phyloP scores from a whole-genome alignment of 2,113 vertebrate genomes.

The Pipa parva region DNA sequence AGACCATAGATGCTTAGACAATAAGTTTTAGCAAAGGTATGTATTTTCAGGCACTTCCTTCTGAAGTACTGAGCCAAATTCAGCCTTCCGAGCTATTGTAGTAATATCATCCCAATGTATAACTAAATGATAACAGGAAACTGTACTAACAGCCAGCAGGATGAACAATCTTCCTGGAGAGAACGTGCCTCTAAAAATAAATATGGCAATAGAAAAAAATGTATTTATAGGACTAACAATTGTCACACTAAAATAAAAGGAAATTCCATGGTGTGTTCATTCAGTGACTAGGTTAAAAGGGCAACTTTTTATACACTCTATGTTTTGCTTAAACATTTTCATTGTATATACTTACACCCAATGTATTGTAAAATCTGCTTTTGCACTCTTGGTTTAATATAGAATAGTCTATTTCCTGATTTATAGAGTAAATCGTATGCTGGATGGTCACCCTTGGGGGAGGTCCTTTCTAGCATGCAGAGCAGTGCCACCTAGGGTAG shows the following conservation, averaged over 20 bases:
- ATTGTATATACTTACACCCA: too few species aligned
- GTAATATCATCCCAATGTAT: constrained; percentile 4
- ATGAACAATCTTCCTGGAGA: constrained; percentile 15
- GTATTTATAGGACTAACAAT: constrained; percentile 25
- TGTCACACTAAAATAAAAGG: constrained; percentile 5
- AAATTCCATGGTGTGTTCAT: background rate
- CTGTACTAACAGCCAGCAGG: constrained; percentile 7
- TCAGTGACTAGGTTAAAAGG: background rate
- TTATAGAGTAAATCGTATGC: too few species aligned
- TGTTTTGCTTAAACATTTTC: background rate
- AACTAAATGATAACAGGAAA: constrained; percentile 20
- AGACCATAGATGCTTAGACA: too few species aligned
- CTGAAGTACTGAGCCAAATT: background rate
- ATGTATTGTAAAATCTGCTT: too few species aligned
- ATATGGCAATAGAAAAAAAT: background rate
- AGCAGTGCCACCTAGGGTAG: too few species aligned
- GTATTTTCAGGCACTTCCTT: background rate
- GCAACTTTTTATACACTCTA: background rate
- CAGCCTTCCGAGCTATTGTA: background rate
- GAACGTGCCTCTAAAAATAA: constrained; percentile 16
- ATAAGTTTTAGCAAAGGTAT: background rate
- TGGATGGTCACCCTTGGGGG: too few species aligned
- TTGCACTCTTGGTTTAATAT: too few species aligned
- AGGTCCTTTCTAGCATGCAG: too few species aligned
- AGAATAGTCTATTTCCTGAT: too few species aligned